These are phyloP conservation scores for Xanthia togata DNA, from an alignment of 2,888 invertebrate genomes.

Conservation along the genomic window DNA sequence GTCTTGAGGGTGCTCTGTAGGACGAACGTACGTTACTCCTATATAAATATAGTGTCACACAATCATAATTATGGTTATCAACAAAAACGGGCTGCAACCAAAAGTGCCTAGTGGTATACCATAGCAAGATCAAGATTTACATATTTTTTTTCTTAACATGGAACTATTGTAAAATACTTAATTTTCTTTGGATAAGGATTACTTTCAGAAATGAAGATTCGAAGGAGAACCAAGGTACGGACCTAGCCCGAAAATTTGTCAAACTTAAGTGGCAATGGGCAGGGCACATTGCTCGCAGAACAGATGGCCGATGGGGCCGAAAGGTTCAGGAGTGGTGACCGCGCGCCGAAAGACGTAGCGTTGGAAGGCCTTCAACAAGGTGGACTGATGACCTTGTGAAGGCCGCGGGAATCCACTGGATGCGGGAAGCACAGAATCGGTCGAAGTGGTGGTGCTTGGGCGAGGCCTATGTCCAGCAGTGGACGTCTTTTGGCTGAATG, in stretches of 20 bases:
- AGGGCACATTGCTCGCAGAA: too few relatives aligned
- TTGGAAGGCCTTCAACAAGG: neutral
- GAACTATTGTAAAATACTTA: too few relatives aligned
- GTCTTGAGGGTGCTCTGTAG: neutral
- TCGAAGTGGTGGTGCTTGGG: too few relatives aligned
- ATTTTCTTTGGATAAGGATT: neutral
- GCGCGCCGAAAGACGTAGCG: neutral
- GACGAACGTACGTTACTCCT: neutral
- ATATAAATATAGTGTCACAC: neutral
- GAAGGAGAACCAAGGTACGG: too few relatives aligned
- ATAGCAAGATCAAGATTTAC: neutral
- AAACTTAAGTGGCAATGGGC: too few relatives aligned
- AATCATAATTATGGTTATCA: neutral
- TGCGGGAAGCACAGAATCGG: too few relatives aligned
- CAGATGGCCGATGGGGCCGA: too few relatives aligned
- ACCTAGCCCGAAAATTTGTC: too few relatives aligned
- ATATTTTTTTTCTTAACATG: neutral
- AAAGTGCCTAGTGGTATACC: neutral
- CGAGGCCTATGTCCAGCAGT: neutral
- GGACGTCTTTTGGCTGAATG: too few relatives aligned
- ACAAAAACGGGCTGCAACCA: neutral
- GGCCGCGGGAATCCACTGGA: too few relatives aligned
- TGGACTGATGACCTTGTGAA: neutral
- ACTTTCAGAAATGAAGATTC: too few relatives aligned
- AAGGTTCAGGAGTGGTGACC: neutral